These are phyloP conservation scores for Sebastes dallii DNA, from an alignment of 2,797 vertebrate genomes.

Conservation along the genomic window DNA sequence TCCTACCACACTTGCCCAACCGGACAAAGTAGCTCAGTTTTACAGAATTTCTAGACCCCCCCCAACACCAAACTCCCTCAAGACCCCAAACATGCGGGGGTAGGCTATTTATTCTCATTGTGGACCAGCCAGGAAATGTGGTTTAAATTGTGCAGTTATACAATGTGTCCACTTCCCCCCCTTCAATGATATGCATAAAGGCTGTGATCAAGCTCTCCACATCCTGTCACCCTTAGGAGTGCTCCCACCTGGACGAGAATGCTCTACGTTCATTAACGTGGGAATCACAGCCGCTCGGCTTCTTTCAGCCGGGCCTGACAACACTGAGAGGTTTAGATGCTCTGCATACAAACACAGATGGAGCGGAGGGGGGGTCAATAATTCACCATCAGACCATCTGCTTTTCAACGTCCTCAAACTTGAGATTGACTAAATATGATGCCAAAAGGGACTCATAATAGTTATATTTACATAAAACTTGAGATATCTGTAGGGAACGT, in stretches of 20 bases:
- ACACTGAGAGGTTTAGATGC: conserved; percentile 4
- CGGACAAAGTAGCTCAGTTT: conserved; percentile 6
- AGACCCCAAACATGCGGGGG: conserved; percentile 29
- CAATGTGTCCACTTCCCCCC: conserved; percentile 53
- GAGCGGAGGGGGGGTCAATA: neutral
- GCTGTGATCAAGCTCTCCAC: conserved; percentile 45
- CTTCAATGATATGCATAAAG: conserved; percentile 44
- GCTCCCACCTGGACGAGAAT: conserved; percentile 66
- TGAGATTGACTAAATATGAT: conserved; percentile 23
- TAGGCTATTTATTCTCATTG: conserved; percentile 67
- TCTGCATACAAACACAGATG: conserved; percentile 54
- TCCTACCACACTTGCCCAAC: conserved; percentile 21
- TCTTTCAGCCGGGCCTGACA: conserved; percentile 34
- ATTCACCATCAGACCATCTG: conserved; percentile 45
- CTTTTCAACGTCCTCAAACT: conserved; percentile 36
- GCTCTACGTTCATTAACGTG: conserved; percentile 50
- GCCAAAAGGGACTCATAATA: conserved; percentile 20
- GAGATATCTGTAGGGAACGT: neutral
- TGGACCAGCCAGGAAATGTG: conserved; percentile 62
- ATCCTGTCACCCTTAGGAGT: conserved; percentile 69
- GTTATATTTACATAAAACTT: conserved; percentile 33
- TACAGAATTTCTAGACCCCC: conserved; percentile 1
- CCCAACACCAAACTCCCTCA: conserved; percentile 26
- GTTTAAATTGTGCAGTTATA: conserved; percentile 59
- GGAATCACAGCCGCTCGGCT: conserved; percentile 36